These are phyloP conservation scores for Orchestes rusci DNA, from an alignment of 2,888 invertebrate genomes.

Conservation along the genomic window DNA sequence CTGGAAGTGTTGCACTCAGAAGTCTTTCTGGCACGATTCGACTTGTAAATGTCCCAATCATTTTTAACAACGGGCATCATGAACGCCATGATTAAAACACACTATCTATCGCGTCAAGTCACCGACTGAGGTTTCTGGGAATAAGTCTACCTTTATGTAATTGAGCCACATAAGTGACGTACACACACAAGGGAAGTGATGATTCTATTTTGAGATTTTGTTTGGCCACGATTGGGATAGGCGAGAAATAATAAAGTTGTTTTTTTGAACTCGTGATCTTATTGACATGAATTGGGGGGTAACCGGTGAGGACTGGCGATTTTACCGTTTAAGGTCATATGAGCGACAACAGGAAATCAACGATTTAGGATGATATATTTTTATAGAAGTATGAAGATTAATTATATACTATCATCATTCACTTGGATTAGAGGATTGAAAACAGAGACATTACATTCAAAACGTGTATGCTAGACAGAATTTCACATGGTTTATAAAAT, in stretches of 20 bases:
- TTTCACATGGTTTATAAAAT: too few species aligned
- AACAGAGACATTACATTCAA: too few species aligned
- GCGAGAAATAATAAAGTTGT: slow-evolving; percentile 14
- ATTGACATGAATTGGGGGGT: too few species aligned
- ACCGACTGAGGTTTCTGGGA: slow-evolving; percentile 14
- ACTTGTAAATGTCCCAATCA: slow-evolving; percentile 88
- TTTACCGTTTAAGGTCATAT: too few species aligned
- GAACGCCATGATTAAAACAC: slow-evolving; percentile 65
- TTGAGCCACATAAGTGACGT: slow-evolving; percentile 10
- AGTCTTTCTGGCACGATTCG: slow-evolving; percentile 65
- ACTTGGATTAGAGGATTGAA: too few species aligned
- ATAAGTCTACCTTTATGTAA: slow-evolving; percentile 16
- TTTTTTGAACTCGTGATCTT: slow-evolving; percentile 16
- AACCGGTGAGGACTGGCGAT: too few species aligned
- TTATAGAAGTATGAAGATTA: too few species aligned
- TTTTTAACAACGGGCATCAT: slow-evolving; percentile 94
- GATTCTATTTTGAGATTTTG: slow-evolving; percentile 17
- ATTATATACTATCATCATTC: too few species aligned
- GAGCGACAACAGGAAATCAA: too few species aligned
- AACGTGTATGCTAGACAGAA: too few species aligned
- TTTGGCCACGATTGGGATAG: slow-evolving; percentile 7
- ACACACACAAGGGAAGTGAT: slow-evolving; percentile 5
- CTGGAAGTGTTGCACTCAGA: slow-evolving; percentile 61
- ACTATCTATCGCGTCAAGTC: slow-evolving; percentile 6
- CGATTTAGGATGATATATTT: too few species aligned